Evolutionary conservation across 2,797 vertebrate species (phyloP).

Genomic region (Smutsia gigantea): DNA sequence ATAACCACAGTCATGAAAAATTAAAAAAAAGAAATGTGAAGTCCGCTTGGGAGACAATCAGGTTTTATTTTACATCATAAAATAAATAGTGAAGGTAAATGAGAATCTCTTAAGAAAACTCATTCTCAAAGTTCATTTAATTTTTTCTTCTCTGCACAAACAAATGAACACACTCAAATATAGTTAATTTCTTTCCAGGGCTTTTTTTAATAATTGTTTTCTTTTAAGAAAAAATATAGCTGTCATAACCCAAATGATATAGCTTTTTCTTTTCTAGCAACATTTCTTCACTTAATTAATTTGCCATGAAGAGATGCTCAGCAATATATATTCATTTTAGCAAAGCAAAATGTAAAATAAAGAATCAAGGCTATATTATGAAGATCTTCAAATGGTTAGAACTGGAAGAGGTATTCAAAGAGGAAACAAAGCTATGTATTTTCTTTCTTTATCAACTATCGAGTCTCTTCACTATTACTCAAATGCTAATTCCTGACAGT

Average conservation of each 20-base stretch:
- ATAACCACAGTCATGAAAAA: neutral
- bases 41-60: neutral
- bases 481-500: neutral
- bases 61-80: neutral
- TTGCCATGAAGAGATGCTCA: conserved; percentile 11
- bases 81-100: neutral
- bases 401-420: neutral
- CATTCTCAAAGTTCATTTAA: conserved; percentile 39
- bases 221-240: conserved; percentile 44
- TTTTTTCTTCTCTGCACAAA: conserved; percentile 40
- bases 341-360: neutral
- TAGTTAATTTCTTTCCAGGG: conserved; percentile 58
- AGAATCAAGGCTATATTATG: neutral
- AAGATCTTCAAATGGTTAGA: neutral
- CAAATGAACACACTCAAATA: conserved; percentile 47
- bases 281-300: conserved; percentile 34
- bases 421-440: neutral
- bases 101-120: conserved; percentile 14
- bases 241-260: conserved; percentile 41
- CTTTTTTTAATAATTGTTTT: neutral
- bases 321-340: neutral
- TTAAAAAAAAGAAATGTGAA: neutral
- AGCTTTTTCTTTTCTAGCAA: conserved; percentile 3
- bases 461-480: neutral
- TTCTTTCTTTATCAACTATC: neutral